Evolutionary conservation across 2,113 vertebrate genomes (phyloP), one percentile per base, ranked within the genome.

Genomic region (Oreochromis spilurus): DNA sequence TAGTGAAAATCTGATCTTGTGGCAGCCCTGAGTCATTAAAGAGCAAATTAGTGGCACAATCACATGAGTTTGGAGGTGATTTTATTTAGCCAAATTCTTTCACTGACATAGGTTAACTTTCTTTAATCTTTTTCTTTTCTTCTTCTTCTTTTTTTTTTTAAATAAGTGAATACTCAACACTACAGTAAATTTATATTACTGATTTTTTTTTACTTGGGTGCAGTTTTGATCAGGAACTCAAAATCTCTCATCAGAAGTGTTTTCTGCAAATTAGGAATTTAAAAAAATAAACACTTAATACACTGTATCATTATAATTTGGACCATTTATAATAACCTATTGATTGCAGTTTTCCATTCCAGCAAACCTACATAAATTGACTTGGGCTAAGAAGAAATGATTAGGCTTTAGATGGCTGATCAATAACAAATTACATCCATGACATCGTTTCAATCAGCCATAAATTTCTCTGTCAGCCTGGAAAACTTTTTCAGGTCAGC

Each of bases 341-440:
- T 11, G 17, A 86, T 72, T 52, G 24, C 12, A 16, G 10, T 17
- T 79, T 58, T 80, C 13, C 67, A 81, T 62, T 55, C 13, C 16
- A 50, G 58, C 26, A 79, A 52, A 82, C 38, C 19, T 31, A 17
- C 19, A 79, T 62, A 6, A 67, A 88, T 90, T 77, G 21, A 55
- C 38, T 67, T 45, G 8, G 14, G 16, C 26, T 38, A 17, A 84
- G 70, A 54, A 52, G 9, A 80, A 86, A 24, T 38, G 26, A 86
- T 70, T 43, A 52, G 0, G 26, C 53, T 53, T 86, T 54, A 84
- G 12, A 17, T 53, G 17, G 36, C 10, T 65, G 48, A 84, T 87
- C 80, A 60, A 87, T 80, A 78, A 50, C n/a, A 82, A 13, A 87
- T 90, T 83, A 75, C 50, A 81, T 80, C 8, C 24, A 83, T 62